These are phyloP conservation scores for Echinarachnius parma DNA, from an alignment of 53 echinoderm and acorn worm genomes.

Conservation along the genomic window DNA sequence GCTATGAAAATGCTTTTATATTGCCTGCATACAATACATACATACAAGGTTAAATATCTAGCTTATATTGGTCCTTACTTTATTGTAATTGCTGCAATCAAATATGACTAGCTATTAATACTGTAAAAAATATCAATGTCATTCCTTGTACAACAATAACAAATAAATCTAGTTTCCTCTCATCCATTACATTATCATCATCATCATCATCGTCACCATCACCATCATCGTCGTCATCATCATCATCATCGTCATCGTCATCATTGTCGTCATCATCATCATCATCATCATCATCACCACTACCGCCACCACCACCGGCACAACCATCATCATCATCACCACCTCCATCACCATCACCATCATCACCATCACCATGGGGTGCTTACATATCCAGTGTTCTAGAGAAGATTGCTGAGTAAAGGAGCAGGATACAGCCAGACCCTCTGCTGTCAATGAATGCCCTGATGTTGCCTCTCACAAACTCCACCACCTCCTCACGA, in stretches of 20 bases:
- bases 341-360: background rate
- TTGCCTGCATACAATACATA: too few relatives aligned
- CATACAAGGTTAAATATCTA: too few relatives aligned
- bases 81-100: too few relatives aligned
- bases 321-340: background rate
- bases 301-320: background rate
- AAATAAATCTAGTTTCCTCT: too few relatives aligned
- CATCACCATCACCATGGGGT: background rate
- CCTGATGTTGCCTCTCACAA: slow-evolving; percentile 66
- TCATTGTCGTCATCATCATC: background rate
- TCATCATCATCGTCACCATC: slow-evolving; percentile 1
- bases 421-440: slow-evolving; percentile 72
- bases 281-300: background rate
- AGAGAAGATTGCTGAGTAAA: slow-evolving; percentile 83
- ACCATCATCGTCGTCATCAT: background rate
- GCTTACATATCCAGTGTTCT: slow-evolving; percentile 89
- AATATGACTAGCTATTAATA: too few relatives aligned
- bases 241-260: background rate
- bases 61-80: too few relatives aligned
- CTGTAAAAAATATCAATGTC: too few relatives aligned
- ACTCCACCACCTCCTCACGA: slow-evolving; percentile 58
- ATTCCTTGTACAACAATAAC: too few relatives aligned
- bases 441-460: slow-evolving; percentile 60
- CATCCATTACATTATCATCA: slow-evolving; percentile 4
- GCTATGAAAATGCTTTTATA: too few relatives aligned